phyloP scores from a whole-genome alignment of 1,140 invertebrate species.

The Rhynchophorus ferrugineus region DNA sequence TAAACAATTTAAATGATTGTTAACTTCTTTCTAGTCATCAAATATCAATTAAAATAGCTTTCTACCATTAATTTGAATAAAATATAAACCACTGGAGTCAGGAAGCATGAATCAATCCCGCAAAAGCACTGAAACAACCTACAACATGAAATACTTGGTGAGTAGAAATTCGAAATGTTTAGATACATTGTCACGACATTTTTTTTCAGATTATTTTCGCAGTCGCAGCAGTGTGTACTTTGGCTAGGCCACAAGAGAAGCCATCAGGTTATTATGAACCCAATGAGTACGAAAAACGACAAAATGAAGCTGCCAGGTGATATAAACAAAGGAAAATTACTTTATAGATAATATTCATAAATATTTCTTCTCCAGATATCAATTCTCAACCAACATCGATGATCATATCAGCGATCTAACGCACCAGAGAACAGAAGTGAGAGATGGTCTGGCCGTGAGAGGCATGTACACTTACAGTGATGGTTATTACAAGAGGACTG shows the following conservation, averaged over 20 bases:
- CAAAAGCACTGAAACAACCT: no score
- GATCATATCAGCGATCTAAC: slow-evolving; percentile 47
- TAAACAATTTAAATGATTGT: no score
- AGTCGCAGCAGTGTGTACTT: neutral
- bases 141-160: no score
- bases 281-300: slow-evolving; percentile 25
- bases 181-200: no score
- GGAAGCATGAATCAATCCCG: no score
- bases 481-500: slow-evolving; percentile 47
- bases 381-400: slow-evolving; percentile 42
- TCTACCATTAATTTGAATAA: no score
- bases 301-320: slow-evolving; percentile 31
- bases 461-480: slow-evolving; percentile 52
- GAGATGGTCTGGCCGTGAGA: slow-evolving; percentile 44
- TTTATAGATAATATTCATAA: neutral
- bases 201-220: neutral
- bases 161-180: no score
- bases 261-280: slow-evolving; percentile 11
- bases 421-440: slow-evolving; percentile 43
- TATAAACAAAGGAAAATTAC: neutral
- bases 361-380: slow-evolving; percentile 44
- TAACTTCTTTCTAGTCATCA: no score
- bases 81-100: no score
- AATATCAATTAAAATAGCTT: no score
- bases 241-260: neutral